Percentiles rank a stretch among this genome's conserved stretches.
Evolutionary conservation across 2,113 vertebrate genomes (phyloP).

Genomic region (Rissa tridactyla): DNA sequence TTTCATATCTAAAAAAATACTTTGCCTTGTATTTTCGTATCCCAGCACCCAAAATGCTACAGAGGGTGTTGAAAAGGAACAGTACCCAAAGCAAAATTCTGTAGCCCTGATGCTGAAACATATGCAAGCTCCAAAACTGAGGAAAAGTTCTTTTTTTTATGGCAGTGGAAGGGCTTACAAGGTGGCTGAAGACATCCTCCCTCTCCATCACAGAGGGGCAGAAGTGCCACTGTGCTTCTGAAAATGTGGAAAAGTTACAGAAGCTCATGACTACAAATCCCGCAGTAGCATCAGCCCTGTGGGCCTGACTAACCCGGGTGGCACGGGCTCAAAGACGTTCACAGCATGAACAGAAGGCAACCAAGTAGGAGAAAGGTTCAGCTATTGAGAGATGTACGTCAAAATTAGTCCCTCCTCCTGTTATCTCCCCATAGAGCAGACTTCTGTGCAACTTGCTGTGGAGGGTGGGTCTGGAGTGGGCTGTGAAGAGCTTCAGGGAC

Average conservation of each 20-base stretch:
- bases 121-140: not conserved
- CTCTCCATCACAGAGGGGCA: not conserved
- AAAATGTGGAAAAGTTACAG: not conserved
- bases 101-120: not conserved
- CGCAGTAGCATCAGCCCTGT: not conserved
- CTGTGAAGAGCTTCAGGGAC: not conserved
- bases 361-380: not conserved
- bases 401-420: not conserved
- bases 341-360: not conserved
- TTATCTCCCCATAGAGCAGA: not conserved
- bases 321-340: not conserved
- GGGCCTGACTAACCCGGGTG: not conserved
- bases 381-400: not conserved
- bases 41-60: not conserved
- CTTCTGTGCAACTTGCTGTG: no score
- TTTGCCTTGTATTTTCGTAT: not conserved
- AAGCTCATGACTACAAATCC: accelerated
- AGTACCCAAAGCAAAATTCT: not conserved
- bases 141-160: not conserved
- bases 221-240: not conserved
- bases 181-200: not conserved
- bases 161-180: not conserved
- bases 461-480: not conserved
- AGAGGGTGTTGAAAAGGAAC: not conserved
- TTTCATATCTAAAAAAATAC: not conserved